A percentile compares a stretch with the other conserved stretches of the same genome.
phyloP scores from a whole-genome alignment of 2,797 vertebrate species.

The Clarias platycephalus region DNA sequence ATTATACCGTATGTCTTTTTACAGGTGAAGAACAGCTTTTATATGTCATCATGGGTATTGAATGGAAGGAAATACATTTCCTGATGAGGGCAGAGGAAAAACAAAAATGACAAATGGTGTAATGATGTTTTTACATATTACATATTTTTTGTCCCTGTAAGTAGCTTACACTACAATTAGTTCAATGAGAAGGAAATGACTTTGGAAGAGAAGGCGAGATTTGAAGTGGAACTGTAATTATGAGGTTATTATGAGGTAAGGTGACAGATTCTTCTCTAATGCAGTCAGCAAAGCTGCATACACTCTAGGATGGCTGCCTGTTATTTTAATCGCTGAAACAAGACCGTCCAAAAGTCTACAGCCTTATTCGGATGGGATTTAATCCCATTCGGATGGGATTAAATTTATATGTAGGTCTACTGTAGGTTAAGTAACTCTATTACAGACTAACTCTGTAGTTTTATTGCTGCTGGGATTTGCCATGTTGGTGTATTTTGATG shows the following conservation, averaged over 20 bases:
- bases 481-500: too few relatives aligned
- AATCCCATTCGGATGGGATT: neutral
- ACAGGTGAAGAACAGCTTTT: neutral
- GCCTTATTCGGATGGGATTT: neutral
- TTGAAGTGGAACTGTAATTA: conserved; percentile 19
- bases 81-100: neutral
- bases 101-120: neutral
- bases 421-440: neutral
- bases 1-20: neutral
- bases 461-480: neutral
- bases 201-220: neutral
- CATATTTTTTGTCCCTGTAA: neutral
- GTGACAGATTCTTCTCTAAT: neutral
- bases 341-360: neutral
- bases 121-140: neutral
- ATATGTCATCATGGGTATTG: neutral
- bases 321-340: neutral
- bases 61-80: neutral
- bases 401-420: neutral
- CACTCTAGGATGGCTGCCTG: neutral
- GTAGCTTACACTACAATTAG: neutral
- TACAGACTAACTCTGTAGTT: neutral
- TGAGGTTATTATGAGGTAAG: conserved; percentile 5
- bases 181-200: neutral
- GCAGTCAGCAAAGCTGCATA: neutral